Percentiles rank a stretch among this genome's conserved stretches.
Conservation (phyloP, 2,797 vertebrate genomes). For the Chromis chromis region DNA sequence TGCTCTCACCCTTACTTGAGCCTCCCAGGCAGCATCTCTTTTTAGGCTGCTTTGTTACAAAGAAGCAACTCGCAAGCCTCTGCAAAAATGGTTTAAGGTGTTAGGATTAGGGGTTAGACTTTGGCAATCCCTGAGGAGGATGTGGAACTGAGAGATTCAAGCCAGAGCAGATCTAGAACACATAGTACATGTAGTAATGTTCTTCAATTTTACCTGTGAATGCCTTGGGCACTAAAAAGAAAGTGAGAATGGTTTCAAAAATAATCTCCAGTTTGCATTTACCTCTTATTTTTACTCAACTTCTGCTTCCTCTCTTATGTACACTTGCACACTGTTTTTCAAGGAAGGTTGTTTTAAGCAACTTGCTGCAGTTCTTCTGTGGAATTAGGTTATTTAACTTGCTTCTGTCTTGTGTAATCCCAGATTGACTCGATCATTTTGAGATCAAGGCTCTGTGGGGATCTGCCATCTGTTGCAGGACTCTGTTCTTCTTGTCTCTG, state of each 20-base stretch:
- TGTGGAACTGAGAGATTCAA: conserved; percentile 10
- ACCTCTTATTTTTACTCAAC: not conserved
- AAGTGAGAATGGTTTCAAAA: not conserved
- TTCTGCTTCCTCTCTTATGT: not conserved
- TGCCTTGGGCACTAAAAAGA: not conserved
- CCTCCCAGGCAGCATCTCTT: conserved; percentile 26
- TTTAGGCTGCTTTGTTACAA: conserved; percentile 31
- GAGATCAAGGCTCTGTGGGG: not conserved
- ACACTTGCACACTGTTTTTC: not conserved
- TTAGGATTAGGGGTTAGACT: conserved; percentile 53
- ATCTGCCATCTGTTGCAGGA: not conserved
- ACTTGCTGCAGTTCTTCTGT: not conserved
- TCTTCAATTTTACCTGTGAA: not conserved
- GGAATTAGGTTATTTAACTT: not conserved
- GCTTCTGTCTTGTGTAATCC: not conserved
- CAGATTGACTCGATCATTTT: not conserved
- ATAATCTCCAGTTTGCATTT: not conserved
- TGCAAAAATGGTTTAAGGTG: conserved; percentile 54
- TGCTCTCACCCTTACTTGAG: conserved; percentile 13
- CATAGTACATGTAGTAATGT: not conserved
- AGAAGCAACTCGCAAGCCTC: conserved; percentile 31
- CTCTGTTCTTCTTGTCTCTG: conserved; percentile 6
- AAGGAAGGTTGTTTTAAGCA: not conserved
- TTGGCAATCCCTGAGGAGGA: conserved; percentile 43
- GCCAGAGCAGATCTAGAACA: conserved; percentile 11